Percentiles rank a stretch among this genome's conserved stretches.
phyloP scores from a whole-genome alignment of 2,113 vertebrate species.

The Cygnus buccinator region DNA sequence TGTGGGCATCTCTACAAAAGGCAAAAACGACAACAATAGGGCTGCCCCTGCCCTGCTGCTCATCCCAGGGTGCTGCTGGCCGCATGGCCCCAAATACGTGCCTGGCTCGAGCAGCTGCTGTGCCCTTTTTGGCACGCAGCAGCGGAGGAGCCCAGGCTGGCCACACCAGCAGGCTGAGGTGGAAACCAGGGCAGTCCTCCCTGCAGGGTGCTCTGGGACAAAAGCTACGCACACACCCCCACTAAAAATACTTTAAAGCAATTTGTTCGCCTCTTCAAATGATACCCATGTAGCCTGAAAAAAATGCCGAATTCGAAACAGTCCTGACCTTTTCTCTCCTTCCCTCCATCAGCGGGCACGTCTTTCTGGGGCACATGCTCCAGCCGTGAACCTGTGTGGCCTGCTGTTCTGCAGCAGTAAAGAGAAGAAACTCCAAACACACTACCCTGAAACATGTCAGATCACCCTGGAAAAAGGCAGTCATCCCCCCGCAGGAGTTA shows the following conservation, averaged over 20 bases:
- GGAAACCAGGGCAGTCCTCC: neutral
- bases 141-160: neutral
- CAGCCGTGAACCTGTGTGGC: neutral
- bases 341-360: neutral
- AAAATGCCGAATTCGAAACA: neutral
- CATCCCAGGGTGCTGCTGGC: accelerated
- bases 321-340: neutral
- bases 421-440: neutral
- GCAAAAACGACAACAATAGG: neutral
- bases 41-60: neutral
- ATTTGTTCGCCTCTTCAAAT: neutral
- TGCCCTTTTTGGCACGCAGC: accelerated
- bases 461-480: neutral
- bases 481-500: neutral
- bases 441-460: neutral
- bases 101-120: neutral
- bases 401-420: neutral
- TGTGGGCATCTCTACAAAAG: neutral
- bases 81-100: neutral
- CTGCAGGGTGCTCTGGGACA: neutral
- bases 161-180: accelerated
- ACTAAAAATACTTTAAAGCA: neutral
- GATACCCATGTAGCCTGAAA: neutral
- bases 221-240: neutral
- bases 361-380: neutral